Evolutionary conservation across 2,797 vertebrate species (phyloP), one percentile per base, ranked within the genome.

Genomic region (Anguilla pacifica): DNA sequence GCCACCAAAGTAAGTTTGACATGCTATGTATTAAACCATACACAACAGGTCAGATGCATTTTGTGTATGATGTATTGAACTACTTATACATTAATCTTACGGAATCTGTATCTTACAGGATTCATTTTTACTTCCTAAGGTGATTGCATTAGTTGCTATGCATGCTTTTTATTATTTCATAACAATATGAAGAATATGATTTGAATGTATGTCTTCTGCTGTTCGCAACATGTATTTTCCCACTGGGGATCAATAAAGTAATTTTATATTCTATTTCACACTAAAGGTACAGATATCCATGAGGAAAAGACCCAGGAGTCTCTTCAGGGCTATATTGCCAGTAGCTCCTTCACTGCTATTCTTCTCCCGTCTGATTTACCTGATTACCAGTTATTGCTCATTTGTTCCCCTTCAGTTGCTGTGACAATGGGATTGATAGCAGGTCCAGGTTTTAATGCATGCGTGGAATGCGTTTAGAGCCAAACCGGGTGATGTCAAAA

Each of bases 381-480:
- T 22, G 4, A 15, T 83, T 53, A 17, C 10, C 15, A 81, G 43
- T 39, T 82, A 43, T 43, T 43, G 11, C 15, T 6, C 4, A 83
- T 74, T 35, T 87, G n/a, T 83, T 55, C 55, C 83, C 57, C 22
- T 82, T 82, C 13, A 25, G 86, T 25, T 39, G 22, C 72, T 57
- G 31, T 15, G 10, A 35, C 28, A 35, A 9, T 55, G 55, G 70
- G 57, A 49, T 46, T 86, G 46, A 19, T 28, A 19, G 31, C 43
- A 28, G 64, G 25, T 55, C 84, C 87, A 86, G 72, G 84, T 70
- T 46, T 57, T 43, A 86, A n/a, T n/a, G 49, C 59, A 35, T 39
- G 61, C 39, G 55, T 67, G 87, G 31, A 88, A 67, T 61, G 64
- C 31, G 5, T 74, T 85, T 55, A 85, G 74, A 53, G 83, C 22